Conservation (phyloP, 1,140 invertebrate genomes). For the Reticulitermes speratus region DNA sequence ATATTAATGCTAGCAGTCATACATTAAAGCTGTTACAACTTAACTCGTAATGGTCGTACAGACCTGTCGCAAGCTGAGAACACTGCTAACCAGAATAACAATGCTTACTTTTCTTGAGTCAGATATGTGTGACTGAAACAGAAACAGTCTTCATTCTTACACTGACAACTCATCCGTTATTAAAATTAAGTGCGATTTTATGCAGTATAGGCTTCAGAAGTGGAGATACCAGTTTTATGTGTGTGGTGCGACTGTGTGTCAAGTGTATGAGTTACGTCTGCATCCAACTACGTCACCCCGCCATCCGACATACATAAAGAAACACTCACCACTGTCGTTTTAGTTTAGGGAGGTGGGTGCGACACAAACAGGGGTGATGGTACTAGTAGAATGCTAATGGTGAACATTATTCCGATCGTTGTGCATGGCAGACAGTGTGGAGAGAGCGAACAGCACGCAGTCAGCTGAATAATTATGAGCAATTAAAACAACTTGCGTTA, state of each 20-base stretch:
- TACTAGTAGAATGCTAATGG: not conserved
- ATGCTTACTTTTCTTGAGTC: too few relatives aligned
- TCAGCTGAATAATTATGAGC: not conserved
- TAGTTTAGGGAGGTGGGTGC: not conserved
- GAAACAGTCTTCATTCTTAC: too few relatives aligned
- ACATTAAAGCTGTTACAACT: too few relatives aligned
- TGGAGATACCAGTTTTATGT: constrained; percentile 5
- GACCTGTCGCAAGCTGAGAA: too few relatives aligned
- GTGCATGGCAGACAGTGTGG: not conserved
- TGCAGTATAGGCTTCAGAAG: not conserved
- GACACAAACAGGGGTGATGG: too few relatives aligned
- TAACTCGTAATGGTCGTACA: too few relatives aligned
- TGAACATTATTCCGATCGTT: not conserved
- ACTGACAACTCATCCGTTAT: not conserved
- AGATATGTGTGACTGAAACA: too few relatives aligned
- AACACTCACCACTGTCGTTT: not conserved
- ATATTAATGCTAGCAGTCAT: too few relatives aligned
- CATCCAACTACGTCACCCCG: not conserved
- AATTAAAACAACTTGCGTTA: not conserved
- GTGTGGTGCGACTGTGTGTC: not conserved
- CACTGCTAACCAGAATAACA: too few relatives aligned
- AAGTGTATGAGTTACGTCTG: not conserved
- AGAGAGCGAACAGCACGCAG: not conserved
- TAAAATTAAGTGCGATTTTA: constrained; percentile 5
- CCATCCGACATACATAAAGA: not conserved